phyloP scores from a whole-genome alignment of 2,888 invertebrate species.

The Isoperla grammatica region DNA sequence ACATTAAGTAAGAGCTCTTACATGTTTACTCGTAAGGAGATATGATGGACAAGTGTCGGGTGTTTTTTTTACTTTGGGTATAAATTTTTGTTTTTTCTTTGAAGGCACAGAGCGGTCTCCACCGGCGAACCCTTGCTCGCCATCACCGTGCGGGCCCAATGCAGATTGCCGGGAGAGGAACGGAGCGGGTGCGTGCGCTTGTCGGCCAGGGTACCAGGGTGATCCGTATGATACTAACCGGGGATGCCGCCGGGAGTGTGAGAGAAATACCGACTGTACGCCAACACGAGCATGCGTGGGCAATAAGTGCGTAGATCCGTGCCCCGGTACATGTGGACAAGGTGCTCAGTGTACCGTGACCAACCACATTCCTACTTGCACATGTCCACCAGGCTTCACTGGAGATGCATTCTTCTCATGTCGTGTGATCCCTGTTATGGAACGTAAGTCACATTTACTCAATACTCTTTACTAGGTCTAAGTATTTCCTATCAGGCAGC shows the following conservation, averaged over 20 bases:
- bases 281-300: conserved; percentile 67
- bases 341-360: conserved; percentile 72
- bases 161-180: conserved; percentile 78
- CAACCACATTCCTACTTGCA: conserved; percentile 72
- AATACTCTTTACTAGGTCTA: no score
- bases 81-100: conserved; percentile 33
- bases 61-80: conserved; percentile 26
- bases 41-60: background rate
- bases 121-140: conserved; percentile 68
- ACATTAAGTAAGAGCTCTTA: conserved; percentile 41
- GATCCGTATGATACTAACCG: conserved; percentile 63
- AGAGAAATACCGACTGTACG: conserved; percentile 70
- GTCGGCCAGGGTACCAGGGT: conserved; percentile 71
- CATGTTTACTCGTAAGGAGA: background rate
- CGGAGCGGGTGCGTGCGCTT: conserved; percentile 79
- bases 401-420: conserved; percentile 72
- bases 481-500: no score
- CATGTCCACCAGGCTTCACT: conserved; percentile 66
- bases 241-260: conserved; percentile 70
- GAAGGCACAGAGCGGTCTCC: conserved; percentile 58
- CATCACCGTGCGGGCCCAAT: conserved; percentile 80
- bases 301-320: conserved; percentile 80
- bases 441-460: conserved; percentile 9
- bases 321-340: conserved; percentile 75
- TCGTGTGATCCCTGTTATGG: conserved; percentile 25